A percentile compares a stretch with the other conserved stretches of the same genome.
These are phyloP conservation scores for Drosophila lacicola DNA, from an alignment of 2,888 invertebrate genomes.

Conservation along the genomic window DNA sequence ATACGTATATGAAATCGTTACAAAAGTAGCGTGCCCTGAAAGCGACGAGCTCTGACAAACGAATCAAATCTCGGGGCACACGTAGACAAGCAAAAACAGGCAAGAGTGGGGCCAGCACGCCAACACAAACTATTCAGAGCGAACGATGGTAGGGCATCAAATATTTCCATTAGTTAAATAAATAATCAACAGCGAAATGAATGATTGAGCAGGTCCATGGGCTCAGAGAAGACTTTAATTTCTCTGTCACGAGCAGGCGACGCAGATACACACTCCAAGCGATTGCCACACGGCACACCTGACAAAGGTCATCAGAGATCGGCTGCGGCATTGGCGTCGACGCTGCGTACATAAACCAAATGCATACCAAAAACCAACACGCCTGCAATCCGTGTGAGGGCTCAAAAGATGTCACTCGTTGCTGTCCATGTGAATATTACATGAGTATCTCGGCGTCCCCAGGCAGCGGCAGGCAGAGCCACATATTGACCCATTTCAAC, in stretches of 20 bases:
- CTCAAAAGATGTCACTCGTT: conserved; percentile 66
- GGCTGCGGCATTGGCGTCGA: background rate
- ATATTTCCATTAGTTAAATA: conserved; percentile 83
- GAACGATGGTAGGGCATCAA: conserved; percentile 39
- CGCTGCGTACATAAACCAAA: conserved; percentile 61
- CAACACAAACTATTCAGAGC: conserved; percentile 19
- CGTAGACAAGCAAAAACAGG: conserved; percentile 45
- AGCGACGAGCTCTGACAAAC: conserved; percentile 18
- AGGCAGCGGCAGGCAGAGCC: conserved; percentile 5
- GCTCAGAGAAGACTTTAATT: conserved; percentile 40
- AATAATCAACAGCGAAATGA: conserved; percentile 80
- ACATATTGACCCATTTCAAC: conserved; percentile 70
- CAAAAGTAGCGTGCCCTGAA: conserved; percentile 23
- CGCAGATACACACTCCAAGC: background rate
- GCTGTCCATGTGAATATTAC: conserved; percentile 66
- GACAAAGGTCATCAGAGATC: conserved; percentile 53
- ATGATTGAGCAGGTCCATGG: conserved; percentile 64
- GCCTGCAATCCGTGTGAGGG: conserved; percentile 29
- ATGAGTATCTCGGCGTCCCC: conserved; percentile 52
- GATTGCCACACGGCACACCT: conserved; percentile 28
- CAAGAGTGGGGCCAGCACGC: conserved; percentile 2
- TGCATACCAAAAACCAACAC: conserved; percentile 44
- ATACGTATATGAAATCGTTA: conserved; percentile 52
- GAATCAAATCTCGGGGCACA: conserved; percentile 53
- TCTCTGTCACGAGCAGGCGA: conserved; percentile 43